Base-by-base conservation (phyloP, 2,888 invertebrate genomes). In the Nemotelus nigrinus region DNA sequence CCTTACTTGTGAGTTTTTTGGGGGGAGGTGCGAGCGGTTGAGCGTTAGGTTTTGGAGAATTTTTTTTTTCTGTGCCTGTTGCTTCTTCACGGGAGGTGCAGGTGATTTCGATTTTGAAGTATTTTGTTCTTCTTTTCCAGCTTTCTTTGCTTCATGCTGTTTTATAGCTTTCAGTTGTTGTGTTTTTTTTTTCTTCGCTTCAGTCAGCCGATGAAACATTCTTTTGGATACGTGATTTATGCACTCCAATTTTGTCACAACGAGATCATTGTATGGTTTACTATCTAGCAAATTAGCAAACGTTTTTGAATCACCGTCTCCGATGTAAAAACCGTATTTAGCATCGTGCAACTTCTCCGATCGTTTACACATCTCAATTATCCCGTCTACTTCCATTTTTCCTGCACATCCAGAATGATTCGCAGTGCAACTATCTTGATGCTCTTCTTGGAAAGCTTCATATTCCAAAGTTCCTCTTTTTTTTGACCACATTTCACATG, bases 381-480 rank as follows among this genome's bases (percentile, higher is more conserved):
- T 50, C 41, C 50, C 65, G 64, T 77, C 57, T 41, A 72, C 72
- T 39, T 72, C 77, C 63, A 75, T n/a, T 75, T 63, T 75, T 48
- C 63, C 75, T 50, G 75, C 44, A 75, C 63, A 45, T 25, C 3
- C 63, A 2, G n/a, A 3, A 4, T 75, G 75, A 55, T 75, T 75
- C 25, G 39, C 47, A 45, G 44, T 25, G 41, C 75, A 75, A 7
- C 47, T 4, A 8, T 75, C 47, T 63, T 75, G 45, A 45, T 63
- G 75, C 10, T 75, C 48, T 60, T 63, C 63, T 25, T 41, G 63
- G 45, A n/a, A 60, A 5, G 25, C 75, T 2, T 2, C 75, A 63
- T 75, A 75, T 50, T 75, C 60, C 6, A 45, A 44, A 43, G 71
- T 75, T 3, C 63, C 47, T 63, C 2, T 58, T 60, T 63, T 60